These are phyloP conservation scores for Crax fasciolata DNA, from an alignment of 2,797 vertebrate genomes.

Conservation along the genomic window DNA sequence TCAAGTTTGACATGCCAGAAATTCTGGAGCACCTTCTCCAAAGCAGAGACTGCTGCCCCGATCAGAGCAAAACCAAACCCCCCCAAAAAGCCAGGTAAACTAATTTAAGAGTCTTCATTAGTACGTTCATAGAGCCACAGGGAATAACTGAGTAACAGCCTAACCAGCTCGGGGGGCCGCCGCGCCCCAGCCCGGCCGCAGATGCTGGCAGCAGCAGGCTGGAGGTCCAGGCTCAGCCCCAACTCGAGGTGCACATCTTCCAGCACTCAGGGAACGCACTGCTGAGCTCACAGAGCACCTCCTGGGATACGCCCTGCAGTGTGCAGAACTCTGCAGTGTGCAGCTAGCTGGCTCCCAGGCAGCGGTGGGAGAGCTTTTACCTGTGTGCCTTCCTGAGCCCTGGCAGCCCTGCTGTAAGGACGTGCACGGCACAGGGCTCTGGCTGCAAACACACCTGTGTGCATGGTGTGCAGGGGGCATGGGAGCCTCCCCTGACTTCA, in stretches of 20 bases:
- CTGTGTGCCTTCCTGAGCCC: background rate
- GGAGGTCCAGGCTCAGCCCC: background rate
- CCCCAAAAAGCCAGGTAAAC: background rate
- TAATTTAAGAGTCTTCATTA: background rate
- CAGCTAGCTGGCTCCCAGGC: background rate
- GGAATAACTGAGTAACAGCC: background rate
- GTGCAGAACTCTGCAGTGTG: rapidly evolving
- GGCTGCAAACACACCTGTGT: background rate
- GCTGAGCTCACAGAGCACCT: background rate
- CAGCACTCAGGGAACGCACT: background rate
- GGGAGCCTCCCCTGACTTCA: background rate
- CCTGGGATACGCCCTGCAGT: background rate
- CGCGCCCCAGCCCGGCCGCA: background rate
- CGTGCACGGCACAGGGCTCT: background rate
- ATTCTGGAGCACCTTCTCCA: background rate
- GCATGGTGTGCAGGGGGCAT: background rate
- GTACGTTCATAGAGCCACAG: background rate
- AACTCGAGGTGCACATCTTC: background rate
- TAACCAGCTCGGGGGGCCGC: background rate
- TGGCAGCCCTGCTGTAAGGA: background rate
- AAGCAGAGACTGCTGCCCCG: background rate
- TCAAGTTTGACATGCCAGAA: constrained; percentile 1
- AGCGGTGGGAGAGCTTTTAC: background rate
- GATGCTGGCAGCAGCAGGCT: background rate
- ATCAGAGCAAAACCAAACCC: background rate